A percentile compares a stretch with the other conserved stretches of the same genome.
These are phyloP conservation scores for Ctenochaetus hawaiiensis DNA, from an alignment of 2,797 vertebrate genomes.

Conservation along the genomic window DNA sequence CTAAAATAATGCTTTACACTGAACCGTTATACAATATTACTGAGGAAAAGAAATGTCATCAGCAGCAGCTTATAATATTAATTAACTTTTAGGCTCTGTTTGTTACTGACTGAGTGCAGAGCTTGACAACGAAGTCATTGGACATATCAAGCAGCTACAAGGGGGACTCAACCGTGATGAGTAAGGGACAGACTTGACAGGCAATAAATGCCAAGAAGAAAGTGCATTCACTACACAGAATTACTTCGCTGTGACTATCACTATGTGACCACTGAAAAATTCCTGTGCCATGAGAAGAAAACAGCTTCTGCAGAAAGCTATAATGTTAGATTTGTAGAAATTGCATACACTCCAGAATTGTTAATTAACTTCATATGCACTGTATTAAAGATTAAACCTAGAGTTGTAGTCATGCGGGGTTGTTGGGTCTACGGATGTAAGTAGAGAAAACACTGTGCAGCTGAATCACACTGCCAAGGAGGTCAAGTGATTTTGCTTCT, in stretches of 20 bases:
- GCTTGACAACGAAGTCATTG: constrained; percentile 48
- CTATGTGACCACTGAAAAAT: constrained; percentile 13
- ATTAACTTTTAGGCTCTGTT: constrained; percentile 12
- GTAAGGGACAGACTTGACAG: constrained; percentile 48
- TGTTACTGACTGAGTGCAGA: constrained; percentile 35
- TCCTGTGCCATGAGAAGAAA: constrained; percentile 5
- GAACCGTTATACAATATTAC: constrained; percentile 7
- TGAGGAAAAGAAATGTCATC: background rate
- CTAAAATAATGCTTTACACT: constrained; percentile 36
- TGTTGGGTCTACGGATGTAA: constrained; percentile 28
- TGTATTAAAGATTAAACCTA: constrained; percentile 6
- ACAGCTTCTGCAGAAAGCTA: constrained; percentile 25
- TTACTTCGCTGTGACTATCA: constrained; percentile 29
- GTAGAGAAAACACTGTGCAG: constrained; percentile 28
- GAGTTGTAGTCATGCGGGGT: constrained; percentile 21
- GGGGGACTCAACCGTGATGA: constrained; percentile 37
- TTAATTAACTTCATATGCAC: constrained; percentile 24
- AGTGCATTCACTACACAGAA: constrained; percentile 32
- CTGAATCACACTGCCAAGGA: constrained; percentile 23
- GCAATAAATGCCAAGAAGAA: constrained; percentile 54
- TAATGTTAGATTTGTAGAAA: constrained; percentile 29
- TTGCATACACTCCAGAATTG: constrained; percentile 7
- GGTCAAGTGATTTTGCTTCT: constrained; percentile 28
- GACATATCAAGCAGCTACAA: constrained; percentile 49
- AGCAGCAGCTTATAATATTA: background rate